Conservation (phyloP, 2,797 vertebrate species). For the Thamnophis elegans region DNA sequence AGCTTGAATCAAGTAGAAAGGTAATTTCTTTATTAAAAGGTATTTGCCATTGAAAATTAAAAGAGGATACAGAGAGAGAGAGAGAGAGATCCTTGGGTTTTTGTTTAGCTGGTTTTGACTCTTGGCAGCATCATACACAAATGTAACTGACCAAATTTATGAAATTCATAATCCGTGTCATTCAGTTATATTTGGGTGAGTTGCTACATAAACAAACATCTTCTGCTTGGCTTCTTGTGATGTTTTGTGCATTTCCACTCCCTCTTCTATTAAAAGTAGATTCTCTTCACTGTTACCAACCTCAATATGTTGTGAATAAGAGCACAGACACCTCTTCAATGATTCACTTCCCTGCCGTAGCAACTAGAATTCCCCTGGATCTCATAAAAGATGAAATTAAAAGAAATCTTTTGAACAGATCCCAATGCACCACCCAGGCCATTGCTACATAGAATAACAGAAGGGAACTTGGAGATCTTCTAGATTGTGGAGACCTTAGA, state of each 20-base stretch:
- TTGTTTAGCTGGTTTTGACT: neutral
- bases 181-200: neutral
- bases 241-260: neutral
- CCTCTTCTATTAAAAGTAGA: neutral
- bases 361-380: neutral
- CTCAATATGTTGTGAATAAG: neutral
- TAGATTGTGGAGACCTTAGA: neutral
- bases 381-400: neutral
- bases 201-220: neutral
- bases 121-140: neutral
- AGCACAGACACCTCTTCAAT: neutral
- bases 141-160: neutral
- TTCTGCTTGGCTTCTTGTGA: neutral
- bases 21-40: neutral
- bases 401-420: neutral
- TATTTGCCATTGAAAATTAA: neutral
- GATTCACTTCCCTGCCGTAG: neutral
- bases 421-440: neutral
- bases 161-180: neutral
- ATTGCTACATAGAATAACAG: neutral
- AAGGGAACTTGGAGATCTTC: neutral
- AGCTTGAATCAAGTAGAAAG: neutral
- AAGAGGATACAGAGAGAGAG: neutral
- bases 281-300: neutral
- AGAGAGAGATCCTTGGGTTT: neutral